Base-by-base conservation (phyloP, 2,113 vertebrate genomes). In the Pitta sordida region DNA sequence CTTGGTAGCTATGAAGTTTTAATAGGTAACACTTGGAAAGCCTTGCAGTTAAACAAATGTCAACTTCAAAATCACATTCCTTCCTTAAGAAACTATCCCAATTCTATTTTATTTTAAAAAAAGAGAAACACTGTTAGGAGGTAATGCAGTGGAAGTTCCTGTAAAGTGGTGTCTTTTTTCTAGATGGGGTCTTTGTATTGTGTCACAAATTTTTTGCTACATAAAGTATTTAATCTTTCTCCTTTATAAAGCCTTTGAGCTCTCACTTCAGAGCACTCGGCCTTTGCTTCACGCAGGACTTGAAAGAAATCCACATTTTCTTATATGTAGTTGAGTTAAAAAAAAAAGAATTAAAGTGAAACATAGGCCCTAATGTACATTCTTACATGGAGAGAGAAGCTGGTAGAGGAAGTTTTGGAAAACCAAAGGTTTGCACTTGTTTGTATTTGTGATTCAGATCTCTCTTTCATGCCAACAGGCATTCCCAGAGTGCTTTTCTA, bases 1-100 rank as follows among this genome's bases (percentile, higher is more conserved):
- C 86, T 94, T 81, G 85, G 86, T 94, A 92, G 70, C 93, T 90
- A 15, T 92, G 89, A 96, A 91, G 86, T 93, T 96, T 96, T 97
- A 96, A 95, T 93, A 91, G 95, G 52, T 96, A 92, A 90, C 90
- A 78, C 91, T 93, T 91, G 86, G 85, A 96, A 93, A 74, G 34
- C 15, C 1, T 68, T 92, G 67, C 67, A 68, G 41, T 77, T 89
- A 90, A 97, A 88, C 71, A 86, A 93, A 81, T 56, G 36, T 70
- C 48, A 79, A 39, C 83, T 92, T 94, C 59, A 81, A 71, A 93
- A 88, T 92, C 27, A 10, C 41, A 39, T 91, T 91, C 24, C 27
- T 88, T 52, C 44, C 9, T 30, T 69, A 60, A 46, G 32, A 62
- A 86, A 36, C 18, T 34, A 18, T 65, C 59, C 22, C 10, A 43